Evolutionary conservation across 37 sponge, comb jelly and placozoan genomes (phyloP).

Genomic region (Chondrilla cf. caribensis): DNA sequence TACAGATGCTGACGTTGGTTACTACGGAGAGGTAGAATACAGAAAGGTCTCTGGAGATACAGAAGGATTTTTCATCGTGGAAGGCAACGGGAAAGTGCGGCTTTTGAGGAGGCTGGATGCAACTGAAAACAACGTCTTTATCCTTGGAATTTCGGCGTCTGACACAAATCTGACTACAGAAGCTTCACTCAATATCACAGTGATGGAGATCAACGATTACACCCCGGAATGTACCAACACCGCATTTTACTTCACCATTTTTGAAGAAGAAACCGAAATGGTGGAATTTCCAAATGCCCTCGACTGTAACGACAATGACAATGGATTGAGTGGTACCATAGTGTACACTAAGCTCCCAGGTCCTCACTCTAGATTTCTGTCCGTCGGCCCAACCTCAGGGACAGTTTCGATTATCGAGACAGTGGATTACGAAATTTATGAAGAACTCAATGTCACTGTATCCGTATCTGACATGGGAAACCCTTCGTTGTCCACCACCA

Average conservation of each 20-base stretch:
- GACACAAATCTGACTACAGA: slow-evolving; percentile 26
- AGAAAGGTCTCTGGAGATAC: slow-evolving; percentile 9
- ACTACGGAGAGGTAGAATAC: slow-evolving; percentile 37
- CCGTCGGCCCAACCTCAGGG: background rate
- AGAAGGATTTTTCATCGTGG: slow-evolving; percentile 24
- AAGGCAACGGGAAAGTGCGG: slow-evolving; percentile 48
- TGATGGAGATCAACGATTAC: slow-evolving; percentile 52
- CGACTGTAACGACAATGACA: slow-evolving; percentile 1
- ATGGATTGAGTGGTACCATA: background rate
- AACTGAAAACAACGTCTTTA: slow-evolving; percentile 11
- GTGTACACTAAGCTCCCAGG: background rate
- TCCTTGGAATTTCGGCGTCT: slow-evolving; percentile 41
- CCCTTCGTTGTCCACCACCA: background rate
- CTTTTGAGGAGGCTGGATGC: slow-evolving; percentile 39
- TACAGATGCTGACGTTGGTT: slow-evolving; percentile 47
- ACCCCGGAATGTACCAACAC: slow-evolving; percentile 20
- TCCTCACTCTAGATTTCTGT: background rate
- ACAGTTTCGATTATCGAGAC: background rate
- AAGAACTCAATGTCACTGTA: background rate
- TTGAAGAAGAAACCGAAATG: background rate
- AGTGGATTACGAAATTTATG: background rate
- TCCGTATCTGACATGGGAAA: background rate
- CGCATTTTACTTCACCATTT: background rate
- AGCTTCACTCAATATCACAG: slow-evolving; percentile 30
- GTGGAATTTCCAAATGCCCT: background rate